Evolutionary conservation across 1,140 invertebrate species (phyloP), one percentile per base, ranked within the genome.

Genomic region (Venustaconcha ellipsiformis): DNA sequence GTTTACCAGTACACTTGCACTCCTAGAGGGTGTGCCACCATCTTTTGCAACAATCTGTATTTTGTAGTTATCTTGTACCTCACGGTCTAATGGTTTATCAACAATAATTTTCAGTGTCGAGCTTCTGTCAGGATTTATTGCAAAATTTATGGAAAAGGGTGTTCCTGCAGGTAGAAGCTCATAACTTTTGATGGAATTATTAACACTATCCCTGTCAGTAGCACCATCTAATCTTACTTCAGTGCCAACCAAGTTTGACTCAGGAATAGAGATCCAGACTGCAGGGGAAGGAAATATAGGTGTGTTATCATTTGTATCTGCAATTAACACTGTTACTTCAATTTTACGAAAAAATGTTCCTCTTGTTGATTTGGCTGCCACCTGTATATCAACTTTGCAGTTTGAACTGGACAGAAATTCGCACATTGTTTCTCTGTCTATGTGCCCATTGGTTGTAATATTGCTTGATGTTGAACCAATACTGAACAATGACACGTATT

Each of bases 1-100:
- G 58, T 83, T 79, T n/a, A 85, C 76, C 23, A 94, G 92, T n/a
- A 95, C 93, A 64, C 92, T 92, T 0, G 95, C 95, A 85, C 96
- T 96, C 82, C 94, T 95, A 2, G 95, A 95, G 20, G 84, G 84
- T 1, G 57, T 74, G 0, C 86, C 86, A 17, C 94, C 95, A 89
- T 98, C 96, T 78, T 96, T 89, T 0, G 96, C 96, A 80, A 95
- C 92, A 4, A 99, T 94, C 91, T 97, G 94, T 64, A 98, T 89
- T 17, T 94, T 92, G 83, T 96, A 98, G 85, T 95, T 94, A 59
- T 95, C 93, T 71, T 94, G 93, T 14, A 92, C 91, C 90, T 98
- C 96, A 78, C 96, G 93, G 86, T 98, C 95, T 18, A 98, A 88
- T 58, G 94, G 94, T 1, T 95, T 96, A 0, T 95, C 78, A 1